Evolutionary conservation across 2,888 invertebrate species (phyloP).

Genomic region (Alsophila aescularia): DNA sequence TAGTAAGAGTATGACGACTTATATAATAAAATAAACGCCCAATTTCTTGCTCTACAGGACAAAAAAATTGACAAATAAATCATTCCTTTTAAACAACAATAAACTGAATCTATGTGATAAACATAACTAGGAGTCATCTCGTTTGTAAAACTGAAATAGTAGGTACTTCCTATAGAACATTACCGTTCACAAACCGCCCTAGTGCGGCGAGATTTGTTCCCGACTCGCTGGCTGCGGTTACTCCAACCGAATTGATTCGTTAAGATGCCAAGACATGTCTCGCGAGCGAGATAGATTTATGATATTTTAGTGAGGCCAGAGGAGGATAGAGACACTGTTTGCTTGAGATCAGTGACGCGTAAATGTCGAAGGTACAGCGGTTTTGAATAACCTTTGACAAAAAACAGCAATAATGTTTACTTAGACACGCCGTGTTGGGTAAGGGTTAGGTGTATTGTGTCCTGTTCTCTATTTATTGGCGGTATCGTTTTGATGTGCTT

Average conservation of each 20-base stretch:
- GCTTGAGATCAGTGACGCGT: constrained; percentile 52
- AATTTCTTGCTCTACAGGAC: no score
- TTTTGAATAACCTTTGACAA: constrained; percentile 48
- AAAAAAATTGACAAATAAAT: not conserved
- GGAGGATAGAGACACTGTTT: constrained; percentile 33
- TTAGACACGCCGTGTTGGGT: constrained; percentile 35
- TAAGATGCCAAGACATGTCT: constrained; percentile 53
- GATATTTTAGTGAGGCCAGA: constrained; percentile 40
- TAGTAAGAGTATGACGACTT: no score
- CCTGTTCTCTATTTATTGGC: constrained; percentile 24
- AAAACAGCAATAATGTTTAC: constrained; percentile 52
- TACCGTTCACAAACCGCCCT: constrained; percentile 45
- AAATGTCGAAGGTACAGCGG: constrained; percentile 44
- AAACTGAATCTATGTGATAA: constrained; percentile 15
- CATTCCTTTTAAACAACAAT: no score
- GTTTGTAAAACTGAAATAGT: constrained; percentile 35
- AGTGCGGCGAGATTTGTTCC: constrained; percentile 53
- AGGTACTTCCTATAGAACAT: constrained; percentile 45
- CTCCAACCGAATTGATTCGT: constrained; percentile 57
- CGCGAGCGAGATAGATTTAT: constrained; percentile 44
- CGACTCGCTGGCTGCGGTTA: constrained; percentile 55
- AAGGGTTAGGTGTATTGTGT: constrained; percentile 25
- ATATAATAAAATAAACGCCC: no score
- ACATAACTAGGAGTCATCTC: constrained; percentile 43
- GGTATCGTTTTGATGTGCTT: constrained; percentile 26